These are phyloP conservation scores for Gambelia wislizenii DNA, from an alignment of 2,797 vertebrate species.

Conservation along the genomic window DNA sequence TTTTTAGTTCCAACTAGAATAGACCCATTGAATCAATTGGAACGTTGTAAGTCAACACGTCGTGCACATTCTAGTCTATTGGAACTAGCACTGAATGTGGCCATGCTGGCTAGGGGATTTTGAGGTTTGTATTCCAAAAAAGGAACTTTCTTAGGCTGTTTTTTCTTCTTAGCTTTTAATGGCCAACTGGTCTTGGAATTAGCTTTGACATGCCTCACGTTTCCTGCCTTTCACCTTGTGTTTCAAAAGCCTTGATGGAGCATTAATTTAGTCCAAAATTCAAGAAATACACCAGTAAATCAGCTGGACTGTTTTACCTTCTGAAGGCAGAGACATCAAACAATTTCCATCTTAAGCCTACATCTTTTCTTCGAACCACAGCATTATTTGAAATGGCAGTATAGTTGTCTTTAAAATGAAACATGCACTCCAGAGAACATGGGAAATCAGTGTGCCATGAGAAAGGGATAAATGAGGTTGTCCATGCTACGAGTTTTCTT, in stretches of 20 bases:
- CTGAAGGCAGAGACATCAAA: background rate
- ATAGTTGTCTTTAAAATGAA: background rate
- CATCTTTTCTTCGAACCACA: no score
- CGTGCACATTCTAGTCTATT: no score
- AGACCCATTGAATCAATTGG: no score
- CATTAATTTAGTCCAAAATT: background rate
- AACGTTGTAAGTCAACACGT: no score
- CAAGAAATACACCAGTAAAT: background rate
- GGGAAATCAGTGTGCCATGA: background rate
- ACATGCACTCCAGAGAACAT: background rate
- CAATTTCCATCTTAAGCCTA: background rate
- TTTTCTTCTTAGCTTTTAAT: background rate
- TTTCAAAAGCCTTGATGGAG: background rate
- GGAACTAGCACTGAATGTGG: no score
- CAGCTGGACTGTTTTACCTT: background rate
- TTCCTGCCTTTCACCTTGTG: background rate
- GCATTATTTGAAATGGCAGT: background rate
- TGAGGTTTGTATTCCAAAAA: no score
- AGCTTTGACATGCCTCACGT: background rate
- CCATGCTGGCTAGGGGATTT: no score
- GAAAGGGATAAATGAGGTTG: background rate
- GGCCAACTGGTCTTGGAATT: background rate
- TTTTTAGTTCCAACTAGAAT: no score
- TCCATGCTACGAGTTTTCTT: background rate
- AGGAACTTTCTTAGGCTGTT: no score